These are phyloP conservation scores for Sinocyclocheilus rhinocerous DNA, from an alignment of 2,113 vertebrate species.

Conservation along the genomic window DNA sequence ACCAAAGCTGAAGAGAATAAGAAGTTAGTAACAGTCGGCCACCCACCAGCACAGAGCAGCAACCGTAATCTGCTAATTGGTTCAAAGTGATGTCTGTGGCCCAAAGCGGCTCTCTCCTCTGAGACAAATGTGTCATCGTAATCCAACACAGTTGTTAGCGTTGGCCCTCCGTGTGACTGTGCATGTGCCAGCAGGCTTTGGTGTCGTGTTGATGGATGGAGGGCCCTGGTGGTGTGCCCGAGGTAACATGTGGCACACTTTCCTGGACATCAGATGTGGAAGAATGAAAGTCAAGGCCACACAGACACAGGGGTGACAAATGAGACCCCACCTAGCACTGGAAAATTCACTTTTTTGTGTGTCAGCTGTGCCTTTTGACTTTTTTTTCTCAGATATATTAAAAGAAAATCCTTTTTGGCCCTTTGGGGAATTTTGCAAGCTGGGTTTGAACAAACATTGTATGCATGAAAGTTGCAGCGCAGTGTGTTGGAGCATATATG, in stretches of 20 bases:
- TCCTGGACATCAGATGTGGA: conserved; percentile 49
- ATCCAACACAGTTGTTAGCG: conserved; percentile 54
- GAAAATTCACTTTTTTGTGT: conserved; percentile 6
- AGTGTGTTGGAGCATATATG: neutral
- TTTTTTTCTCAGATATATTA: neutral
- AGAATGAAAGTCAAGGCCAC: conserved; percentile 44
- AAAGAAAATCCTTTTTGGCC: neutral
- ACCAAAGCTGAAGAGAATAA: conserved; percentile 23
- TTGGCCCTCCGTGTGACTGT: conserved; percentile 37
- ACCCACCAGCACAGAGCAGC: conserved; percentile 46
- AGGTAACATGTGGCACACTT: conserved; percentile 48
- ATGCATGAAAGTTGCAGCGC: neutral
- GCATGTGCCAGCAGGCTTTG: conserved; percentile 33
- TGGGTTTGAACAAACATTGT: neutral
- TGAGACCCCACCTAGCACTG: conserved; percentile 9
- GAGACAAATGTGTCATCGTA: conserved; percentile 50
- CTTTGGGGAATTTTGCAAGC: neutral
- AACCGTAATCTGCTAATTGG: conserved; percentile 38
- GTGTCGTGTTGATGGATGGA: conserved; percentile 38
- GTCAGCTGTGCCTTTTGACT: neutral
- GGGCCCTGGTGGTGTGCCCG: conserved; percentile 39
- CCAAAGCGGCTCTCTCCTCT: conserved; percentile 33
- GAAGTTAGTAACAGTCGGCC: conserved; percentile 28
- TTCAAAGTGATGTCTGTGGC: conserved; percentile 39
- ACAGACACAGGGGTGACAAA: conserved; percentile 34